A percentile compares a stretch with the other conserved stretches of the same genome.
phyloP scores from a whole-genome alignment of 2,113 vertebrate genomes.

The Emydura subglobosa region DNA sequence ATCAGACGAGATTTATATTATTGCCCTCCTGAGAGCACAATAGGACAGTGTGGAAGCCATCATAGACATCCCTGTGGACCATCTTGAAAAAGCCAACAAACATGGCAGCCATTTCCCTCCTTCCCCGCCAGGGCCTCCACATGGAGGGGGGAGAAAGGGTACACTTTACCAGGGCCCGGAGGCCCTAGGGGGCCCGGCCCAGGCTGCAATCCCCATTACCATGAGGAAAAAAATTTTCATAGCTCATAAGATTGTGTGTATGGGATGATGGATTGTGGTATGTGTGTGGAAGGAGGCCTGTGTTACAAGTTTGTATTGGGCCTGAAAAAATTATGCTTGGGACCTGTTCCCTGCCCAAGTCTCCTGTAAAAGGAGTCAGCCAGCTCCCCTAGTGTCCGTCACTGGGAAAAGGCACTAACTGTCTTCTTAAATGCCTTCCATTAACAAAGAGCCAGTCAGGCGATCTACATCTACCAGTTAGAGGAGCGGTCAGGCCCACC shows the following conservation, averaged over 20 bases:
- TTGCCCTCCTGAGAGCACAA: neutral
- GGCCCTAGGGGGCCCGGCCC: no score
- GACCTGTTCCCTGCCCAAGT: neutral
- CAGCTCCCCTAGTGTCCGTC: neutral
- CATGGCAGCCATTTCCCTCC: neutral
- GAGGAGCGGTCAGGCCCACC: neutral
- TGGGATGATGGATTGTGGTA: no score
- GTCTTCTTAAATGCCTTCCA: neutral
- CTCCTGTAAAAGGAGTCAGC: neutral
- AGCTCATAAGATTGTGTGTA: no score
- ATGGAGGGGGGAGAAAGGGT: no score
- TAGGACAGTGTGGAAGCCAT: rapidly evolving
- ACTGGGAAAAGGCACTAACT: neutral
- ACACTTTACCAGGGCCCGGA: no score
- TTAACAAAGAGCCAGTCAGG: neutral
- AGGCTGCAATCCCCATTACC: no score
- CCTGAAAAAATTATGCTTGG: no score
- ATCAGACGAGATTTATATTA: neutral
- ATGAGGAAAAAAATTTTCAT: no score
- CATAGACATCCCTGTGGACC: neutral
- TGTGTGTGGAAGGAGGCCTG: no score
- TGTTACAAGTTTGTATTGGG: no score
- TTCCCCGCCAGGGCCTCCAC: no score
- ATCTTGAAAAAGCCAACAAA: neutral
- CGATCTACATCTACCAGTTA: neutral